Evolutionary conservation across 35 echinoderm and acorn worm species (phyloP), one percentile per base, ranked within the genome.

Genomic region (Lytechinus variegatus): DNA sequence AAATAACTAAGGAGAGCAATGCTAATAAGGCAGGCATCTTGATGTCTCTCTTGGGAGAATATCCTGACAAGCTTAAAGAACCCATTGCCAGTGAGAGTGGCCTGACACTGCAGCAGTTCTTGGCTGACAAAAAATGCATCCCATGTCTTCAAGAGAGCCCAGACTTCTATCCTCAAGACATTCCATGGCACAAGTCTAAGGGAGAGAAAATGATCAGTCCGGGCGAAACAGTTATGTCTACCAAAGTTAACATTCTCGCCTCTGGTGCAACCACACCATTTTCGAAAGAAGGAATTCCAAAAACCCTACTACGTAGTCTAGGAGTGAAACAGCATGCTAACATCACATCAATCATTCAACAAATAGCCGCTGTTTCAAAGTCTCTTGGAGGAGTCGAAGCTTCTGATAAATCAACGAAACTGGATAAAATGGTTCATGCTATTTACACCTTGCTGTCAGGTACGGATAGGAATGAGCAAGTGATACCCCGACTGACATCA

Each of bases 391-490:
- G 3, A 52, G 88, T 28, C 27, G 52, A 21, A 54, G 9, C 10
- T 33, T 90, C 88, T 54, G 52, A 21, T 90, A 90, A 12, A 14
- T 90, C 88, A 90, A 5, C 14, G 52, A 52, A 12, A 54, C 52
- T 90, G 9, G 52, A 90, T 28, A 90, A 90, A 33, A 44, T 90
- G 88, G 28, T 90, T 52, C 88, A 90, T 90, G 88, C 9, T 52
- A 8, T 90, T 28, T 90, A 90, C 88, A 90, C 28, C 29, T 90
- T 52, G 28, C 88, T 90, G 7, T 79, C 21, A 44, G 10, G 3
- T 52, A 33, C 88, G 9, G 9, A 33, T 14, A 90, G n/a, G 16
- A 16, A 90, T 51, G 88, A 90, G 12, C 4, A 52, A 12, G 88
- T 90, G n/a, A 21, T 90, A 90, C 88, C 9, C 3, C 16, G 52